Percentiles rank a stretch among this genome's conserved stretches.
These are phyloP conservation scores for Melanotaenia parkinsoni DNA, from an alignment of 2,797 vertebrate species.

Conservation along the genomic window DNA sequence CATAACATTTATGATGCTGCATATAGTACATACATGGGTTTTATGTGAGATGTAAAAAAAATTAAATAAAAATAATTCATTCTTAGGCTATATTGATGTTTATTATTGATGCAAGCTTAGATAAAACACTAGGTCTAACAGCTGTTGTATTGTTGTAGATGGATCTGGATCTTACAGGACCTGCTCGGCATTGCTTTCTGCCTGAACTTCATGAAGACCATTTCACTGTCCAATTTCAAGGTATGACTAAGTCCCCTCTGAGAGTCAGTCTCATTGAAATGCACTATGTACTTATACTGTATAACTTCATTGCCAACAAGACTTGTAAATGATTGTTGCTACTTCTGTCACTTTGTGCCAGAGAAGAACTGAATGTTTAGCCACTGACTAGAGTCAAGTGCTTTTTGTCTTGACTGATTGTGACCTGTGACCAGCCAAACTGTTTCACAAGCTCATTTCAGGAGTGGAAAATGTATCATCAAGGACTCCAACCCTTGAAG, in stretches of 20 bases:
- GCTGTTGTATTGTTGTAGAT: conserved; percentile 79
- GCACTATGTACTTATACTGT: not conserved
- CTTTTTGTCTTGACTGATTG: too few relatives aligned
- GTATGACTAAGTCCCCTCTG: conserved; percentile 68
- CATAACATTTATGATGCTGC: too few relatives aligned
- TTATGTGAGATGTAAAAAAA: too few relatives aligned
- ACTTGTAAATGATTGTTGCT: not conserved
- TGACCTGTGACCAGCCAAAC: not conserved
- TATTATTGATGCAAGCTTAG: not conserved
- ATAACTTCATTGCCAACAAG: not conserved
- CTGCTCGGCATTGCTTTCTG: conserved; percentile 94
- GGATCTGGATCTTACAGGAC: conserved; percentile 98
- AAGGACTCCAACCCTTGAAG: not conserved
- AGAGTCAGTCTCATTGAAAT: too few relatives aligned
- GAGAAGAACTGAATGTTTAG: not conserved
- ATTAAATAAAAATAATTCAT: too few relatives aligned
- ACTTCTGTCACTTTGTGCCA: not conserved
- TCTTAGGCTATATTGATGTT: too few relatives aligned
- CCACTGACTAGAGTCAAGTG: too few relatives aligned
- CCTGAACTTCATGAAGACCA: conserved; percentile 94
- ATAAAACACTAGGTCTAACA: not conserved
- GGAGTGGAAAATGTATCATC: not conserved
- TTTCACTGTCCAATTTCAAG: conserved; percentile 96
- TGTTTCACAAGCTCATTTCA: not conserved
- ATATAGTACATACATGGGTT: too few relatives aligned